Base-by-base conservation (phyloP, 2,797 vertebrate genomes). In the Poecilia wingei region DNA sequence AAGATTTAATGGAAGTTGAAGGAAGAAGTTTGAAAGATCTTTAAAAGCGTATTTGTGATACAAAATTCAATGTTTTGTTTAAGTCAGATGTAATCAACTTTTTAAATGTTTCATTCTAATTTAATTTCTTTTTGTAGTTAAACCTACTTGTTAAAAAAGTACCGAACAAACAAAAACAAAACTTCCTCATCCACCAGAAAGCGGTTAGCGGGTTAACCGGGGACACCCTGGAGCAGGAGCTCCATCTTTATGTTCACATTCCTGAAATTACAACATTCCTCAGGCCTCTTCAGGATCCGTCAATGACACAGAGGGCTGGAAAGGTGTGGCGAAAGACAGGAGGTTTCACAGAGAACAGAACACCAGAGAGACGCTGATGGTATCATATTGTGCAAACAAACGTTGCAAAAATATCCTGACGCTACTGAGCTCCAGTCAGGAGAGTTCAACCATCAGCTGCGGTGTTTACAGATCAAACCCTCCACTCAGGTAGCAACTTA, bases 201-300 rank as follows among this genome's bases (percentile, higher is more conserved):
- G 68, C 1, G n/a, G n/a, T 70, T 28, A 73, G 45, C 28, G 74
- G 71, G 84, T 81, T 57, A 47, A 85, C 80, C 76, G 41, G 72
- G 81, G 82, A 86, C 81, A 87, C 82, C n/a, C 72, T 80, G 49
- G 85, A 82, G 78, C 84, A 81, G 76, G 87, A 82, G 76, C 77
- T 85, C 86, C 85, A 59, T 83, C 82, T 89, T 85, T 87, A 70
- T 72, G 68, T 33, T 82, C 70, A 79, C 93, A 95, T 95, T 94
- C 92, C 85, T 93, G 72, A 90, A 90, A 94, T 94, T 86, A 72
- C 87, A 86, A 70, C 90, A 92, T 91, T 91, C 90, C 88, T 90
- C 76, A 59, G 81, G 87, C 82, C 84, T 84, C 84, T 77, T 83
- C 69, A 88, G 77, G 69, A 82, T 75, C 75, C 16, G 75, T 69